Evolutionary conservation across 2,888 invertebrate species (phyloP), one percentile per base, ranked within the genome.

Genomic region (Euplagia quadripunctaria): DNA sequence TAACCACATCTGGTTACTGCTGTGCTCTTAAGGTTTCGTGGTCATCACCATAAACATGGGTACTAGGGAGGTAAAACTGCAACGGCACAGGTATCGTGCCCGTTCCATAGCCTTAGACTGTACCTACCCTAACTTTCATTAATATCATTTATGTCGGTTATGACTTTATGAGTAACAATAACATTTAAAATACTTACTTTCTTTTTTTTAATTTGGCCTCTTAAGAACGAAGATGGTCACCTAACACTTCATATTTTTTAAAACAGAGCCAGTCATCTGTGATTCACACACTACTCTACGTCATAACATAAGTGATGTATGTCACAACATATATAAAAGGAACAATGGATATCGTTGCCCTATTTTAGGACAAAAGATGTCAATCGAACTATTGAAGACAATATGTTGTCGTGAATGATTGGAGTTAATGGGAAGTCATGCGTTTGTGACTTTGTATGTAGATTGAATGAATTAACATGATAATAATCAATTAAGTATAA

Each of bases 301-400:
- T 55, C 65, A 52, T 55, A 61, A 68, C n/a, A 66, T 42, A n/a
- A 46, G 20, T 66, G 64, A 79, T 73, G 69, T 79, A 79, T 73
- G 69, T 79, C 75, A 79, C 43, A 67, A 64, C 51, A 51, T 52
- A 46, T 68, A 72, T 74, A 75, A 73, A 70, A 64, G 75, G 79
- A 69, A 83, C 83, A 83, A 83, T 79, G 65, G 64, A 11, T 68
- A 83, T 83, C 80, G 80, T 82, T 73, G 67, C 31, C 75, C 81
- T 77, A 73, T 74, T 76, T 79, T 77, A 68, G 78, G 71, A 72
- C 43, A 14, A 51, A 31, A 58, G n/a, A 71, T 81, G 74, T 74
- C 77, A 77, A 66, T 72, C 64, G 46, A 68, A 70, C 75, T 67
- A 72, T 68, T 55, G 17, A 20, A 72, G 61, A 77, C 72, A 63